These are phyloP conservation scores for Gallinago nigripennis DNA, from an alignment of 2,797 vertebrate genomes.

Conservation along the genomic window DNA sequence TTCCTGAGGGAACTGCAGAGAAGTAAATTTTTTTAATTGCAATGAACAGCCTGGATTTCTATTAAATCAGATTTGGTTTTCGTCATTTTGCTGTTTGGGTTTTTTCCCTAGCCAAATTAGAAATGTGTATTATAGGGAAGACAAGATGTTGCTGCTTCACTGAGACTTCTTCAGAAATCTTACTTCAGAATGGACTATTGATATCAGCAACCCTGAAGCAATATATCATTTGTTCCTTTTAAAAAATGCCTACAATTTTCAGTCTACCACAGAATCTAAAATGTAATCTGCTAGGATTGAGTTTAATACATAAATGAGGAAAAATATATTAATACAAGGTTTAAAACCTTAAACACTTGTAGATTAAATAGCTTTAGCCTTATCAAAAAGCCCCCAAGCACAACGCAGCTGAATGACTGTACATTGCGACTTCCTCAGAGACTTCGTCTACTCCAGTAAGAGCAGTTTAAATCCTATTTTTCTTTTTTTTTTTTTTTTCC, in stretches of 20 bases:
- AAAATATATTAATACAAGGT: background rate
- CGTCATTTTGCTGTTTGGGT: background rate
- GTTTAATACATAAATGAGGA: background rate
- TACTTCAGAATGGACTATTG: background rate
- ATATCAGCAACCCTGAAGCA: background rate
- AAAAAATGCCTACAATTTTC: background rate
- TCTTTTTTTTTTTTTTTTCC: background rate
- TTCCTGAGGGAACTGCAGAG: background rate
- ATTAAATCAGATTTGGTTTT: background rate
- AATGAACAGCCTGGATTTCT: background rate
- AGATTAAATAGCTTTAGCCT: background rate
- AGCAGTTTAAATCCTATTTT: background rate
- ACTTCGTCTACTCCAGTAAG: background rate
- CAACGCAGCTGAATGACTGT: background rate
- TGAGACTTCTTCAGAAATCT: background rate
- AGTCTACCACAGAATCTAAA: background rate
- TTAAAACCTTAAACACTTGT: background rate
- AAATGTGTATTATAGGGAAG: background rate
- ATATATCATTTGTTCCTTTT: background rate
- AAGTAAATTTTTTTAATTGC: background rate
- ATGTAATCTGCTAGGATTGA: background rate
- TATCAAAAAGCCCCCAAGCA: background rate
- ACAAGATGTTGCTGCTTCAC: background rate
- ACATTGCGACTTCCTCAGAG: background rate
- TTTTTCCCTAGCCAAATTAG: background rate